These are phyloP conservation scores for Heliothis peltigera DNA, from an alignment of 2,888 invertebrate genomes.

Conservation along the genomic window DNA sequence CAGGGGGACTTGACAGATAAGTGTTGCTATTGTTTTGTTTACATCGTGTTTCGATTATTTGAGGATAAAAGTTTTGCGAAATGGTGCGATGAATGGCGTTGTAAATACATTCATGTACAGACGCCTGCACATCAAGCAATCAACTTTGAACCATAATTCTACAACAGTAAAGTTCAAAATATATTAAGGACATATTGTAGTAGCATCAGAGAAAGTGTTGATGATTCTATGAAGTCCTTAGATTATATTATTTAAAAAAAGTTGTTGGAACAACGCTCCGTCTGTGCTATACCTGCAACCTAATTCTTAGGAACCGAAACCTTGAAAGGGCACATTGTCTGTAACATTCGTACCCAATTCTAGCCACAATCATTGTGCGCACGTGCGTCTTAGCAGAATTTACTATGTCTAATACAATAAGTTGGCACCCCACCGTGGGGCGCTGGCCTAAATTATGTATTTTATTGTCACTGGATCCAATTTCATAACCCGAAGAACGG, in stretches of 20 bases:
- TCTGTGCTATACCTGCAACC: conserved; percentile 34
- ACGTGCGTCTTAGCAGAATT: conserved; percentile 82
- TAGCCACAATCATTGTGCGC: conserved; percentile 75
- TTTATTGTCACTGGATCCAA: conserved; percentile 84
- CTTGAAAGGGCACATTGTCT: conserved; percentile 55
- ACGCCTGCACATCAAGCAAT: too few relatives aligned
- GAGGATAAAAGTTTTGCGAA: background rate
- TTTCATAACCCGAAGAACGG: conserved; percentile 83
- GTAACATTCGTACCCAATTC: conserved; percentile 72
- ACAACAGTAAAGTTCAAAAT: too few relatives aligned
- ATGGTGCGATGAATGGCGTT: background rate
- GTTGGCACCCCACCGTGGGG: conserved; percentile 69
- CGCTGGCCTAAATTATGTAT: conserved; percentile 82
- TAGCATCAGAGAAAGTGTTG: too few relatives aligned
- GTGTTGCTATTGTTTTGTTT: conserved; percentile 20
- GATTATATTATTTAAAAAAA: background rate
- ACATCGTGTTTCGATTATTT: conserved; percentile 3
- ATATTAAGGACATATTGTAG: too few relatives aligned
- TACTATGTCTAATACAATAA: conserved; percentile 85
- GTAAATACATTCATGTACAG: background rate
- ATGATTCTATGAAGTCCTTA: too few relatives aligned
- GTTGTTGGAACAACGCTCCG: background rate
- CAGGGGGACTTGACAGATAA: conserved; percentile 12
- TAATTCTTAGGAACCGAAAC: conserved; percentile 47
- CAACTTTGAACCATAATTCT: too few relatives aligned